Evolutionary conservation across 2,797 vertebrate species (phyloP).

Genomic region (Macropodus opercularis): DNA sequence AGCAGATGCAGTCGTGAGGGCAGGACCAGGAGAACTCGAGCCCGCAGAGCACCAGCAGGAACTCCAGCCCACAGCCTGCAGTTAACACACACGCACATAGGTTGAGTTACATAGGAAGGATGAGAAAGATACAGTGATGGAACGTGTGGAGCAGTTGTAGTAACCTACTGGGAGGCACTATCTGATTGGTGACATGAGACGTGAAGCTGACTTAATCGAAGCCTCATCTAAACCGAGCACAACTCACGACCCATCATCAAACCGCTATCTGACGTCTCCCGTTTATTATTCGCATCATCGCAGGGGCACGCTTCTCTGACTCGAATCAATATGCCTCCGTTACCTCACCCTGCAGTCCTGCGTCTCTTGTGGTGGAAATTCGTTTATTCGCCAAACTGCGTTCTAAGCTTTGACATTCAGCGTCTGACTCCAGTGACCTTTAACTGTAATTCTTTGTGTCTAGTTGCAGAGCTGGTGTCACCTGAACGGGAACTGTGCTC

Average conservation of each 20-base stretch:
- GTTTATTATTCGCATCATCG: constrained; percentile 77
- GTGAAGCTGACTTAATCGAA: constrained; percentile 60
- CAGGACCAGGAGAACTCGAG: constrained; percentile 88
- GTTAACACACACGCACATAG: constrained; percentile 1
- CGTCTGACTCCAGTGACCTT: constrained; percentile 79
- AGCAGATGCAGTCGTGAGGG: constrained; percentile 96
- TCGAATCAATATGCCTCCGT: constrained; percentile 76
- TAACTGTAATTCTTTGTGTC: constrained; percentile 76
- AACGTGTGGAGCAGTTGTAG: constrained; percentile 41
- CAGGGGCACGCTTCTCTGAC: constrained; percentile 71
- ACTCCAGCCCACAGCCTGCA: constrained; percentile 91
- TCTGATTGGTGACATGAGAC: constrained; percentile 63
- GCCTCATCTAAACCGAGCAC: constrained; percentile 61
- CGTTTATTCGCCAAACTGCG: constrained; percentile 71
- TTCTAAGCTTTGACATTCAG: constrained; percentile 81
- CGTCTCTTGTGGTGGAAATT: constrained; percentile 72
- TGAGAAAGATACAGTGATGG: constrained; percentile 11
- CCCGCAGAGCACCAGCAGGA: constrained; percentile 94
- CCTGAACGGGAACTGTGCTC: constrained; percentile 70
- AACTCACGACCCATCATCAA: constrained; percentile 55
- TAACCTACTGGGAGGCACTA: constrained; percentile 66
- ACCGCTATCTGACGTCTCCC: constrained; percentile 61
- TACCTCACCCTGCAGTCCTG: constrained; percentile 72
- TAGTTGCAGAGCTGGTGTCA: constrained; percentile 65
- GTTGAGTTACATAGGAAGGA: constrained; percentile 13